phyloP scores from a whole-genome alignment of 2,113 vertebrate species.

The Hucho hucho region DNA sequence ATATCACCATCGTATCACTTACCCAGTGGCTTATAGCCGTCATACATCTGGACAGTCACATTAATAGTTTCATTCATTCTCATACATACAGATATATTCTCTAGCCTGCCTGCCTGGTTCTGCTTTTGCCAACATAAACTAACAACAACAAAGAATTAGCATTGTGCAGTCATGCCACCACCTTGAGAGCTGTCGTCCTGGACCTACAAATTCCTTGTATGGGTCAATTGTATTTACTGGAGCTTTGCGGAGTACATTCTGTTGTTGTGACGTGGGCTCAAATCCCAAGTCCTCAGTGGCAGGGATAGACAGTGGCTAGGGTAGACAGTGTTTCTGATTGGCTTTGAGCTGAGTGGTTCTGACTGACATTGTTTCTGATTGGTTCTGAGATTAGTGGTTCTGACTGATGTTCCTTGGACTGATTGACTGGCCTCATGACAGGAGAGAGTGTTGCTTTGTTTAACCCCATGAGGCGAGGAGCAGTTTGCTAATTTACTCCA shows the following conservation, averaged over 20 bases:
- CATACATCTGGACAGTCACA: constrained; percentile 24
- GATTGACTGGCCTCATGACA: constrained; percentile 63
- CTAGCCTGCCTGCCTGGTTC: too few species aligned
- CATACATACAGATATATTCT: too few species aligned
- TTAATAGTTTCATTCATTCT: constrained; percentile 47
- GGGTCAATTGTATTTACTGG: too few species aligned
- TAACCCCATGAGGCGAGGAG: constrained; percentile 50
- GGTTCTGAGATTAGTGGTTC: constrained; percentile 57
- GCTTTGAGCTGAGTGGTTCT: constrained; percentile 58
- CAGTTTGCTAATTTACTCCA: constrained; percentile 65
- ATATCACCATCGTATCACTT: constrained; percentile 13
- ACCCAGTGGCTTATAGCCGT: constrained; percentile 37
- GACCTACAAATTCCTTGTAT: too few species aligned
- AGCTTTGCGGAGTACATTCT: too few species aligned
- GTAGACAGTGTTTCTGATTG: constrained; percentile 49
- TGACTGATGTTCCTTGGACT: constrained; percentile 24
- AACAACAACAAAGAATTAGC: too few species aligned
- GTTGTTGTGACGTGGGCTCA: too few species aligned
- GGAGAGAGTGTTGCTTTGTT: constrained; percentile 61
- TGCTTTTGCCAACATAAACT: too few species aligned
- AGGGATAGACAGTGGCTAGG: neutral
- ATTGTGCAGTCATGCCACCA: too few species aligned
- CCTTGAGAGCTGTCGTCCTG: too few species aligned
- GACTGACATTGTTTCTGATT: constrained; percentile 60
- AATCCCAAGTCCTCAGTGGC: too few species aligned